Base-by-base conservation (phyloP, 2,888 invertebrate genomes). In the Apamea monoglypha region DNA sequence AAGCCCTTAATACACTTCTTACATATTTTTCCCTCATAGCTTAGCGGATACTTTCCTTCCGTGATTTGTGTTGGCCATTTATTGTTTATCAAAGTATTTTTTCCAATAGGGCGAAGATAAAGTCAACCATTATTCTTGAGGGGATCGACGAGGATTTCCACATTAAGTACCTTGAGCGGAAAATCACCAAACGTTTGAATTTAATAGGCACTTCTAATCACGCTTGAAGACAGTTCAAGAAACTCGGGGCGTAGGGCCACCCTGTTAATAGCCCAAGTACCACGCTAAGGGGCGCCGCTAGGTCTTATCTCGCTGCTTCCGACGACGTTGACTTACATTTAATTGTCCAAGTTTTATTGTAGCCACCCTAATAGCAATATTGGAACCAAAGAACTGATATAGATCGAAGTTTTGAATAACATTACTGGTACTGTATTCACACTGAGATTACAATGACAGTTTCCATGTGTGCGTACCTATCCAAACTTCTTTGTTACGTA, bases 341-440 rank as follows among this genome's bases (percentile, higher is more conserved):
- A 96, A 96, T 95, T 96, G 96, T 96, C 93, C 93, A 96, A 96
- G 96, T 96, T 96, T 95, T 96, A 96, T 95, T 96, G 93, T 94
- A 93, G 93, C 93, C 91, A 91, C 92, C 94, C 93, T 94, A 94
- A 95, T 94, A 94, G 94, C 94, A 94, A 93, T 94, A 95, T 94
- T 93, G 92, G 91, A 92, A 92, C 91, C 92, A 91, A 91, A 91
- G 92, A 92, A 92, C 92, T 92, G 93, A 93, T 93, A 94, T 91
- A 90, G 83, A 89, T 91, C 90, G 80, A 88, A 91, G 90, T 90
- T 92, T 91, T 93, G 92, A 92, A 92, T 92, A 92, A 89, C 91
- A 92, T 92, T 92, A 90, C 90, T 88, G 90, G 90, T 91, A 90
- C 90, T 68, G 87, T 89, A 86, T 88, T 91, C 89, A 80, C 80